Conservation (phyloP, 1,140 invertebrate genomes). For the Hycleus cichorii region DNA sequence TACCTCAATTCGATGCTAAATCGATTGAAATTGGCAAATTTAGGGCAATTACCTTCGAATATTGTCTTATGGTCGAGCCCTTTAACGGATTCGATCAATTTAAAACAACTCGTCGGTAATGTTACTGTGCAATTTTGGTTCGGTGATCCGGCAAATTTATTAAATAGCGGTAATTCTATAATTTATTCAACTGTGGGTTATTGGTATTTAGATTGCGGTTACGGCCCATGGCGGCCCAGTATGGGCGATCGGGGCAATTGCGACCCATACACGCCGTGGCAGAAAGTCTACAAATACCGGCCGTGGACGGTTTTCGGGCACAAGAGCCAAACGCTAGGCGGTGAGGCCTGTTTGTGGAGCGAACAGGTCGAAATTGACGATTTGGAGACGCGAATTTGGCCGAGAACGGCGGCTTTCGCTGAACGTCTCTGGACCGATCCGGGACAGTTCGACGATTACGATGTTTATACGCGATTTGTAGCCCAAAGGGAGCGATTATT, state of each 20-base stretch:
- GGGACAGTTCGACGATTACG: constrained; percentile 27
- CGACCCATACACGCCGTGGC: constrained; percentile 73
- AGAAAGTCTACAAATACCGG: constrained; percentile 69
- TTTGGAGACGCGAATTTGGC: constrained; percentile 62
- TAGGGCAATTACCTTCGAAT: constrained; percentile 51
- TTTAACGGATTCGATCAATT: constrained; percentile 49
- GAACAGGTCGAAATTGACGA: constrained; percentile 54
- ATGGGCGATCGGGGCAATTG: constrained; percentile 55
- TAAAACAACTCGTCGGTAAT: constrained; percentile 43
- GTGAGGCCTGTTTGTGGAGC: constrained; percentile 63
- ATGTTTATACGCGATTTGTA: constrained; percentile 57
- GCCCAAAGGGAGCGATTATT: constrained; percentile 54
- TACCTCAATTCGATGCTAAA: constrained; percentile 58
- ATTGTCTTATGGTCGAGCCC: constrained; percentile 72
- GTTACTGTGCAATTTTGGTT: constrained; percentile 66
- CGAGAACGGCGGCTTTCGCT: constrained; percentile 55
- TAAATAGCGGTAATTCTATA: constrained; percentile 62
- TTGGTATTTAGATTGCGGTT: constrained; percentile 79
- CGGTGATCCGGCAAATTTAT: constrained; percentile 56
- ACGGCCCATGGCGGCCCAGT: constrained; percentile 64
- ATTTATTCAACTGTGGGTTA: constrained; percentile 75
- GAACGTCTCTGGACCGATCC: constrained; percentile 50
- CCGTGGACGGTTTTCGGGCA: constrained; percentile 50
- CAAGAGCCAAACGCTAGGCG: constrained; percentile 48
- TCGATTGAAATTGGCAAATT: constrained; percentile 56